Base-by-base conservation (phyloP, 1,140 invertebrate genomes). In the Drosophila sulfurigaster region DNA sequence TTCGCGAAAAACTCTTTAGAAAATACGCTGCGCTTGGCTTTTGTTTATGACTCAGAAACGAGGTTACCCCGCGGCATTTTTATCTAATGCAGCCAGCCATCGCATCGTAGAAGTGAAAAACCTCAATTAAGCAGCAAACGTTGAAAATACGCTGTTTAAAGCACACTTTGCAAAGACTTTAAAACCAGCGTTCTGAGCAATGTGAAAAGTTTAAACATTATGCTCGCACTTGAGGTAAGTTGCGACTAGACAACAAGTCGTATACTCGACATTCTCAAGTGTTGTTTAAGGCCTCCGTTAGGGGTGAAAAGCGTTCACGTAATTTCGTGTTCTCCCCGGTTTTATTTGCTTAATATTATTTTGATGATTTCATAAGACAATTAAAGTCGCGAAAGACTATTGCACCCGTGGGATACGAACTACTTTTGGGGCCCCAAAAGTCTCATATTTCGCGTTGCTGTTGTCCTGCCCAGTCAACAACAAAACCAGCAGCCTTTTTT, bases 41-140 rank as follows among this genome's bases (percentile, higher is more conserved):
- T 58, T 81, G 79, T 68, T 80, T 66, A 68, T 75, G 65, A 70
- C 48, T 38, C 45, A 6, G 20, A 75, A 79, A 79, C 62, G 76
- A 79, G 72, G 81, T 66, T 82, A 78, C 48, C 49, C 45, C 45
- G 15, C n/a, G 38, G 52, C 38, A 49, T 25, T 46, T 46, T 46
- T n/a, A 46, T 11, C 43, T 46, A 30, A 41, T 43, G 5, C 62
- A 54, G 20, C 6, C 11, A 11, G 7, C 32, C 41, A 43, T 3
- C 41, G 41, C 41, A 43, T 25, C 20, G 20, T 7, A 43, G 13
- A 43, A 43, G 1, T 43, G 20, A 25, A 25, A n/a, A 43, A 13
- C 41, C 41, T 43, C 41, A 13, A 43, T 43, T 43, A 25, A 25
- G 20, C 41, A 43, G 11, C 38, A 11, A 41, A n/a, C 38, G 6